Evolutionary conservation across 1,140 invertebrate species (phyloP).

Genomic region (Macrobrachium nipponense): DNA sequence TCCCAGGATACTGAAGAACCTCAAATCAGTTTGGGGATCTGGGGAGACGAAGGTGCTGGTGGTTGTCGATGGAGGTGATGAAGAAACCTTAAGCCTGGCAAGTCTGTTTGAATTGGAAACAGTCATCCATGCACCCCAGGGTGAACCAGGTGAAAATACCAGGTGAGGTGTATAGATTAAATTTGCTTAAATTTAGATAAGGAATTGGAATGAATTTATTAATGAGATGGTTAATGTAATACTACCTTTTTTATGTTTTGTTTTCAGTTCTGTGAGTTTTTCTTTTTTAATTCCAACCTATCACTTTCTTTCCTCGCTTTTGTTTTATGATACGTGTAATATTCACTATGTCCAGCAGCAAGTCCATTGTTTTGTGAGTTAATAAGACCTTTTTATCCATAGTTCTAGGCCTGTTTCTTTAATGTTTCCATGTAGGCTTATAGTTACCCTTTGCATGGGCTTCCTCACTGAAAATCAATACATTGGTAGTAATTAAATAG

Average conservation of each 20-base stretch:
- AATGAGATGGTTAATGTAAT: neutral
- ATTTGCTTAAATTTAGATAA: neutral
- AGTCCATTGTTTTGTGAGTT: too few species aligned
- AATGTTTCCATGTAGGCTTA: neutral
- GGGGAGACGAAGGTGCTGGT: conserved; percentile 30
- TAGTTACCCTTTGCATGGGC: neutral
- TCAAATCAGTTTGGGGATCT: conserved; percentile 14
- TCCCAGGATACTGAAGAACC: conserved; percentile 37
- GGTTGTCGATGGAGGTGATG: conserved; percentile 30
- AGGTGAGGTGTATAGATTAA: conserved; percentile 4
- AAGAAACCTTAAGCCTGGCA: conserved; percentile 29
- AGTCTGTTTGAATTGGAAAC: conserved; percentile 2
- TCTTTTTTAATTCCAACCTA: neutral
- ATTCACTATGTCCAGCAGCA: too few species aligned
- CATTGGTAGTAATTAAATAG: neutral
- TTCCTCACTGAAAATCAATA: neutral
- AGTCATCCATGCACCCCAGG: conserved; percentile 29
- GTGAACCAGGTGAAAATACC: conserved; percentile 36
- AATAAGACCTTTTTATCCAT: too few species aligned
- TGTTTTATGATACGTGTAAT: too few species aligned
- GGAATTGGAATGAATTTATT: neutral
- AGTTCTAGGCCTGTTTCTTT: too few species aligned
- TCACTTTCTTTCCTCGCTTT: neutral
- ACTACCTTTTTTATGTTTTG: too few species aligned
- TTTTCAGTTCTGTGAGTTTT: too few species aligned